phyloP scores from a whole-genome alignment of 2,797 vertebrate genomes.

The Pipistrellus nathusii region DNA sequence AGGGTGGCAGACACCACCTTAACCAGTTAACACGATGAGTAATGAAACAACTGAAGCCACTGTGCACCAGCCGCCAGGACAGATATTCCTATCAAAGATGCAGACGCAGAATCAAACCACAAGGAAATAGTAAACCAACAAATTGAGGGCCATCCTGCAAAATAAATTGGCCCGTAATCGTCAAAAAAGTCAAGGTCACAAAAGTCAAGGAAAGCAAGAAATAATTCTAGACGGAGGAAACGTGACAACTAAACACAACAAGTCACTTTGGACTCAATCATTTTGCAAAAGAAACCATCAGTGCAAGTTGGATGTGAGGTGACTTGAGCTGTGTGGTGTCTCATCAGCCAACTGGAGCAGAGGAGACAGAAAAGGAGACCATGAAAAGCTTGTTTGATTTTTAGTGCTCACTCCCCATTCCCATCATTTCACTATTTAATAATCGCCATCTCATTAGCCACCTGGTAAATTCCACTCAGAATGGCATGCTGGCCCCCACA shows the following conservation, averaged over 20 bases:
- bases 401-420: background rate
- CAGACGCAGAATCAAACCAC: background rate
- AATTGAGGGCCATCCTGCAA: background rate
- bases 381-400: constrained; percentile 9
- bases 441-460: constrained; percentile 65
- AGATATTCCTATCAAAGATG: background rate
- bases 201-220: background rate
- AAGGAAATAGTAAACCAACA: background rate
- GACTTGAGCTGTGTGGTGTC: background rate
- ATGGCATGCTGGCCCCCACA: background rate
- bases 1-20: background rate
- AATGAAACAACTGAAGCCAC: background rate
- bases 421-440: constrained; percentile 9
- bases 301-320: background rate
- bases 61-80: too few relatives aligned
- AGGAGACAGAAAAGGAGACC: too few relatives aligned
- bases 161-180: background rate
- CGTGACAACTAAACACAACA: background rate
- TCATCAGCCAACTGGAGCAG: background rate
- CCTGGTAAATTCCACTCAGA: constrained; percentile 50
- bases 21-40: background rate
- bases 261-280: background rate
- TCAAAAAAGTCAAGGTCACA: background rate
- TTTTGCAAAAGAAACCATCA: background rate
- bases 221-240: background rate